Conservation (phyloP, 2,113 vertebrate species). For the Plotosus lineatus region DNA sequence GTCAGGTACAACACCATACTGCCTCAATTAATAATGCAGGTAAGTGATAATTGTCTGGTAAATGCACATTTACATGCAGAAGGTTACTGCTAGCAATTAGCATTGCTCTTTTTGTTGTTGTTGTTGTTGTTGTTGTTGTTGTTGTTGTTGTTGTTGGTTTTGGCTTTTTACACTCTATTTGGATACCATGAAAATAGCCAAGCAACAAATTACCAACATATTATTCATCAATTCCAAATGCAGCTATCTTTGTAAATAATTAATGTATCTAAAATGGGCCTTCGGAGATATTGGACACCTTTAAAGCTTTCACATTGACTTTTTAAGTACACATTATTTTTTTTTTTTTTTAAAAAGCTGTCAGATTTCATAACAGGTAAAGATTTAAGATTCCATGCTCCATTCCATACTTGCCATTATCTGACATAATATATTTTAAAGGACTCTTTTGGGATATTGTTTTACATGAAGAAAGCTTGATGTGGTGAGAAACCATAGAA, state of each 20-base stretch:
- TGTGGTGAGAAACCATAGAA: slow-evolving; percentile 9
- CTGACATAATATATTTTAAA: slow-evolving; percentile 54
- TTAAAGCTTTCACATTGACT: slow-evolving; percentile 7
- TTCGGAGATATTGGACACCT: slow-evolving; percentile 42
- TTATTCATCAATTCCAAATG: slow-evolving; percentile 5
- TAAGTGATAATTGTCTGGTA: slow-evolving; percentile 24
- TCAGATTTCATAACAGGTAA: slow-evolving; percentile 47
- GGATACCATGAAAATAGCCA: not conserved
- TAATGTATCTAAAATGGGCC: slow-evolving; percentile 25
- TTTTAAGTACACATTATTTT: slow-evolving; percentile 42
- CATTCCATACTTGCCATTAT: slow-evolving; percentile 43
- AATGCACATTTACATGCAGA: slow-evolving; percentile 20
- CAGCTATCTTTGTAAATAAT: slow-evolving; percentile 40
- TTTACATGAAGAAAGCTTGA: slow-evolving; percentile 51
- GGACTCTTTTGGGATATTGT: slow-evolving; percentile 55
- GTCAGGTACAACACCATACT: slow-evolving; percentile 20
- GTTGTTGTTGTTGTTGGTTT: no score
- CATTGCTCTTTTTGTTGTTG: not conserved
- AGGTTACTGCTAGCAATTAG: slow-evolving; percentile 29
- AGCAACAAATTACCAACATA: not conserved
- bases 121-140: no score
- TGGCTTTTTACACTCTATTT: not conserved
- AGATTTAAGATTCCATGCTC: slow-evolving; percentile 37
- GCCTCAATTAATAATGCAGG: slow-evolving; percentile 42
- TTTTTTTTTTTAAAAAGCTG: slow-evolving; percentile 49